phyloP scores from a whole-genome alignment of 2,797 vertebrate genomes.

The Gephyroberyx darwinii region DNA sequence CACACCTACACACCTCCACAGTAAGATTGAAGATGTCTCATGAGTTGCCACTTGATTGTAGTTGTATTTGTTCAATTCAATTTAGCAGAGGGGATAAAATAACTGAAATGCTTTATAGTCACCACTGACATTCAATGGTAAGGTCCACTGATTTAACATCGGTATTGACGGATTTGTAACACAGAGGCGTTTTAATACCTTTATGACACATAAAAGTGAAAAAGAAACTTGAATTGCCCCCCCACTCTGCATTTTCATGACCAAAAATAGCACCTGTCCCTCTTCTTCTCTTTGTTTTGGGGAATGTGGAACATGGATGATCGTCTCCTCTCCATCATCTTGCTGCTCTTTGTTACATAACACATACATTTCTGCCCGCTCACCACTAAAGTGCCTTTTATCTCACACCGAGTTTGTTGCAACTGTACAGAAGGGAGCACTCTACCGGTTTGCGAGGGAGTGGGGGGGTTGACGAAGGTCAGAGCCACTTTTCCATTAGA shows the following conservation, averaged over 20 bases:
- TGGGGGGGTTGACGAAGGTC: constrained; percentile 41
- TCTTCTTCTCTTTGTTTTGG: background rate
- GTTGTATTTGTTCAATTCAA: constrained; percentile 10
- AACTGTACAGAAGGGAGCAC: constrained; percentile 42
- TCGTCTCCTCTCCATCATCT: constrained; percentile 17
- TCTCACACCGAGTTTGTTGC: constrained; percentile 24
- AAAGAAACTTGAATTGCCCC: background rate
- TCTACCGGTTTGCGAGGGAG: constrained; percentile 25
- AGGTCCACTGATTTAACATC: no score
- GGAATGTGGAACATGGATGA: background rate
- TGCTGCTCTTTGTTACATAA: constrained; percentile 44
- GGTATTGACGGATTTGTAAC: no score
- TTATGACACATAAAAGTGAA: constrained; percentile 1
- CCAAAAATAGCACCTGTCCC: background rate
- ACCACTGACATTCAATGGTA: no score
- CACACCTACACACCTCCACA: constrained; percentile 3
- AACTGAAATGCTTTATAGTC: background rate
- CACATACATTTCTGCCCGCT: constrained; percentile 20
- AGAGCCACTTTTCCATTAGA: constrained; percentile 19
- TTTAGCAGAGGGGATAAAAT: constrained; percentile 24
- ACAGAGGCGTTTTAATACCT: constrained; percentile 14
- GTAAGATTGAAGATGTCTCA: constrained; percentile 28
- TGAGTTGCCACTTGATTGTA: constrained; percentile 2
- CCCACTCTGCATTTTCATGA: background rate
- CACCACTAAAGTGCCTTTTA: constrained; percentile 34